Evolutionary conservation across 2,888 invertebrate genomes (phyloP), one percentile per base, ranked within the genome.

Genomic region (Melanchra persicariae): DNA sequence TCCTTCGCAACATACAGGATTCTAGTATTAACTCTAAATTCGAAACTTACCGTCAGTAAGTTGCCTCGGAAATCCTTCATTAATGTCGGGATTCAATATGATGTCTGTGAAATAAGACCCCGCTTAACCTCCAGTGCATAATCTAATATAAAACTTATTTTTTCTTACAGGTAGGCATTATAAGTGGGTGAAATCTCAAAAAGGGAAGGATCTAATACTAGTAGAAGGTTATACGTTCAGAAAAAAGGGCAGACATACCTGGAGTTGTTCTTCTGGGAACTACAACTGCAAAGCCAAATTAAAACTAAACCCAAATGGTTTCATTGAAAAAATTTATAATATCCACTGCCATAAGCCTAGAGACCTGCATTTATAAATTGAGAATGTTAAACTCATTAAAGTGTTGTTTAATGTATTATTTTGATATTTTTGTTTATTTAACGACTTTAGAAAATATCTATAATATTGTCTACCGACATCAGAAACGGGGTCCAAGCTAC

Each of bases 191-290:
- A 70, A 58, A 34, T 90, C 87, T 0, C 83, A 85, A 58, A 82
- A 77, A 58, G 87, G 88, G 0, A 85, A 77, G 47, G 43, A 82
- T 17, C 51, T 88, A 12, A 52, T 88, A 6, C 49, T 85, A 34
- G 58, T 87, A 2, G 77, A 74, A 1, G 85, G 83, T 2, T 86
- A 71, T 60, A 87, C 87, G 0, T 89, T 82, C 60, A 77, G 75
- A 15, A 51, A 12, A 17, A 51, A 24, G 24, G 51, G 51, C 51
- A 26, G 7, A 17, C 2, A 24, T 6, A 24, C 52, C 10, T 54
- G 52, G 52, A 30, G 8, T 4, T 54, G 52, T 30, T 54, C 52
- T 30, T 30, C 52, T 19, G 52, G 26, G 4, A 19, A 54, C 19
- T 19, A 4, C 24, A 6, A 15, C 7, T 52, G 52, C 30, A 54